Percentiles rank a stretch among this genome's conserved stretches.
phyloP scores from a whole-genome alignment of 2,113 vertebrate genomes.

The Pithys albifrons region DNA sequence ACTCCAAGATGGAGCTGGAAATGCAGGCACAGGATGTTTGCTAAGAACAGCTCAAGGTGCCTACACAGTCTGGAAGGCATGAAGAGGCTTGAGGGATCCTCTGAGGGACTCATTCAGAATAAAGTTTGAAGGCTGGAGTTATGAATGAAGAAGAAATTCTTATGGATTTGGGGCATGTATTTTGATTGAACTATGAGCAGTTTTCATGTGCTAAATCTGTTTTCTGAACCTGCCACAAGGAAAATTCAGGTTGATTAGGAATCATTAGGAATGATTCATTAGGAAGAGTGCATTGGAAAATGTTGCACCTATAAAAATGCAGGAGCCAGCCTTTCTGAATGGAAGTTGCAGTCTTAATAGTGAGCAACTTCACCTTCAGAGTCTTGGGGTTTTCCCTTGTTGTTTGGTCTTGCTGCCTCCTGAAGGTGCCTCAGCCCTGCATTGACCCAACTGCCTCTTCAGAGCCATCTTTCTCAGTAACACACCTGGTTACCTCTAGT shows the following conservation, averaged over 20 bases:
- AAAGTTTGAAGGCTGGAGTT: not conserved
- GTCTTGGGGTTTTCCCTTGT: not conserved
- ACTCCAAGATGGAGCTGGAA: not conserved
- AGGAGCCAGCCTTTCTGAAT: not conserved
- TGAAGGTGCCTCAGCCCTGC: not conserved
- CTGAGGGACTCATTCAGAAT: not conserved
- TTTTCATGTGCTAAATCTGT: not conserved
- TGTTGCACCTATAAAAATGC: not conserved
- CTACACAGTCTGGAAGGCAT: rapidly evolving
- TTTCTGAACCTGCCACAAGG: not conserved
- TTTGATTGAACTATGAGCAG: not conserved
- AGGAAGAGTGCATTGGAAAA: not conserved
- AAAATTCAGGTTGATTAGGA: not conserved
- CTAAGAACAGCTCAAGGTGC: not conserved
- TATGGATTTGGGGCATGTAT: rapidly evolving
- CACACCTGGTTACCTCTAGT: not conserved
- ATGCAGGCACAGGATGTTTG: not conserved
- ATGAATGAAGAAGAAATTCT: not conserved
- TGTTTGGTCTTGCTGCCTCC: not conserved
- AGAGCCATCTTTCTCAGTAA: not conserved
- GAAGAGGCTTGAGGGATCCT: not conserved
- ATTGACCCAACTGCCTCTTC: not conserved
- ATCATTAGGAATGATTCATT: not conserved
- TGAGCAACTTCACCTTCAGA: not conserved
- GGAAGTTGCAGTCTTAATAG: not conserved